These are phyloP conservation scores for Okamejei kenojei DNA, from an alignment of 2,797 vertebrate species.

Conservation along the genomic window DNA sequence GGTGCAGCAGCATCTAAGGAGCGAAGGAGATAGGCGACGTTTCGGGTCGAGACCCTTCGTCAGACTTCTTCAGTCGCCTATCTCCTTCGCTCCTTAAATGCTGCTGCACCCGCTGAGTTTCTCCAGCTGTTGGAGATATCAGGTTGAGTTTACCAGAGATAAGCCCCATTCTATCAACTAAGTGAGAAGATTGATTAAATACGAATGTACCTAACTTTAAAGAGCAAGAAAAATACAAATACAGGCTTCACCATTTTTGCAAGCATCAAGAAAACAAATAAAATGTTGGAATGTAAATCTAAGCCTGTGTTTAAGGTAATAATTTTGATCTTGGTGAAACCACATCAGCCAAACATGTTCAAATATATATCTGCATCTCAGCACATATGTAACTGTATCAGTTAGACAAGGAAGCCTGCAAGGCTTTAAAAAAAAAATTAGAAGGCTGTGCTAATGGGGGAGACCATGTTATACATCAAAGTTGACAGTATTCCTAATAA, in stretches of 20 bases:
- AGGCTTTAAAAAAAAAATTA: neutral
- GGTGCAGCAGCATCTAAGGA: no score
- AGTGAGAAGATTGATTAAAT: neutral
- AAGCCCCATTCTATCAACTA: neutral
- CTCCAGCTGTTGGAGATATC: neutral
- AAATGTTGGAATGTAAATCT: neutral
- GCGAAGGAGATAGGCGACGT: no score
- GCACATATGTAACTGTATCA: neutral
- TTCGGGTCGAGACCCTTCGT: no score
- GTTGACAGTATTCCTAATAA: neutral
- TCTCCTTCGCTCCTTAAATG: no score
- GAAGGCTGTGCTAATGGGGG: neutral
- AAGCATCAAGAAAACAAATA: neutral
- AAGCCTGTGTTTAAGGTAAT: neutral
- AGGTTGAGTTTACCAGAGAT: neutral
- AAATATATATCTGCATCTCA: neutral
- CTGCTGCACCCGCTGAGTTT: no score
- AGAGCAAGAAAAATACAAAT: neutral
- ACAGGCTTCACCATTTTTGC: neutral
- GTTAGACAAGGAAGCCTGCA: neutral
- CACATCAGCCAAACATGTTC: neutral
- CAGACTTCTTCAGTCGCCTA: no score
- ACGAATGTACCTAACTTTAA: neutral
- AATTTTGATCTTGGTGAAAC: neutral
- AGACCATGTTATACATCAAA: neutral